Percentiles rank a stretch among this genome's conserved stretches.
These are phyloP conservation scores for Ageneiosus marmoratus DNA, from an alignment of 2,113 vertebrate species.

Conservation along the genomic window DNA sequence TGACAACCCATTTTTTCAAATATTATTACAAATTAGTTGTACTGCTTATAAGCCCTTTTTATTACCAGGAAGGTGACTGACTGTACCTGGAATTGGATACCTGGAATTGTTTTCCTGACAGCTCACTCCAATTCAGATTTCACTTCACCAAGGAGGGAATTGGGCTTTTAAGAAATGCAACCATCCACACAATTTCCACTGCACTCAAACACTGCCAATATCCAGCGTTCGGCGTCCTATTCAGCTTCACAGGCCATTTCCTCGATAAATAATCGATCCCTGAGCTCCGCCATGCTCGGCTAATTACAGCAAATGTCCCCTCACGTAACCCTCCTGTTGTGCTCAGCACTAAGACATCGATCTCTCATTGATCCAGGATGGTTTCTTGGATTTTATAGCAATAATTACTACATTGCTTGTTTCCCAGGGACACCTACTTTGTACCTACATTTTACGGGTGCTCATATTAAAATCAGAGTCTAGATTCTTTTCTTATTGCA, in stretches of 20 bases:
- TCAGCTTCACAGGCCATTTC: conserved; percentile 22
- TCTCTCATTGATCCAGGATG: background rate
- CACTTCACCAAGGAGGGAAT: background rate
- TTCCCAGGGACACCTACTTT: background rate
- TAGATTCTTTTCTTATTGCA: too few relatives aligned
- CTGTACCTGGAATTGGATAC: background rate
- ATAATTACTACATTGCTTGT: background rate
- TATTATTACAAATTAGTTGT: background rate
- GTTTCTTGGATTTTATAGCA: background rate
- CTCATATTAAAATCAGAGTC: background rate
- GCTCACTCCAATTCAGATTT: too few relatives aligned
- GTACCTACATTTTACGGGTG: background rate
- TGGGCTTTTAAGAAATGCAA: too few relatives aligned
- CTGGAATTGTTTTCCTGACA: too few relatives aligned
- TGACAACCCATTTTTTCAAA: conserved; percentile 6
- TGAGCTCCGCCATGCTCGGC: background rate
- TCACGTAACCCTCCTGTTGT: background rate
- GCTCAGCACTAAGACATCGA: background rate
- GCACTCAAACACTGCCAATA: background rate
- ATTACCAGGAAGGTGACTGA: background rate
- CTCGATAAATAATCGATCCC: conserved; percentile 29
- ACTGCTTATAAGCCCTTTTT: background rate
- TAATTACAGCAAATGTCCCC: background rate
- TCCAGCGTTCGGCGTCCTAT: conserved; percentile 7
- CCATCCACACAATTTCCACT: background rate